Percentiles rank a stretch among this genome's conserved stretches.
These are phyloP conservation scores for Cepaea nemoralis DNA, from an alignment of 1,140 invertebrate genomes.

Conservation along the genomic window DNA sequence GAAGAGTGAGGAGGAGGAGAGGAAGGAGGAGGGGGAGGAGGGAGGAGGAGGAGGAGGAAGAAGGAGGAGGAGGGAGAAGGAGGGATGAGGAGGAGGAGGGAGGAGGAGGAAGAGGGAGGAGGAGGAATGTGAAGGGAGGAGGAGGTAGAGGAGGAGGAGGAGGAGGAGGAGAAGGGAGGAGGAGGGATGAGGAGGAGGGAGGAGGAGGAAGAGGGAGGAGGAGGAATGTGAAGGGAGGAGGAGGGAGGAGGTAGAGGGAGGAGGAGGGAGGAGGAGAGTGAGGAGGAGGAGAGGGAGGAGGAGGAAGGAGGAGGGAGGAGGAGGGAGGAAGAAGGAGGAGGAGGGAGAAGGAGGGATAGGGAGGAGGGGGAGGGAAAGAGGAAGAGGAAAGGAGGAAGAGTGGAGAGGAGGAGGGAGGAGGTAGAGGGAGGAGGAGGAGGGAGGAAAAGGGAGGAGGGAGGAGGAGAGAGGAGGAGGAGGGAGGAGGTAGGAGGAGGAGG, in stretches of 20 bases:
- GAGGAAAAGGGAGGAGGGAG: neutral
- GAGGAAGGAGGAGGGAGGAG: neutral
- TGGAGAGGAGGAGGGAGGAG: neutral
- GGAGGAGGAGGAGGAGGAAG: neutral
- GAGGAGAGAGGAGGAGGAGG: neutral
- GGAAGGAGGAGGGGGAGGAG: neutral
- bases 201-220: no score
- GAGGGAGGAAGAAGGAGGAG: neutral
- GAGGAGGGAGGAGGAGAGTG: neutral
- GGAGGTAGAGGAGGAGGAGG: neutral
- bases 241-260: neutral
- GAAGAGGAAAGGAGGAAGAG: neutral
- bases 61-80: neutral
- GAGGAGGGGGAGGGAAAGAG: neutral
- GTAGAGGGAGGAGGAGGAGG: neutral
- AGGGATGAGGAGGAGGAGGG: no score
- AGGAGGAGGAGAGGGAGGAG: neutral
- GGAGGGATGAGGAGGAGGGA: no score
- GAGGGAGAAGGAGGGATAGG: neutral
- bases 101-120: neutral
- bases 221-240: no score
- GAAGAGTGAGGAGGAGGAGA: no score
- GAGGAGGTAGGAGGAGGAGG: no score
- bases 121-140: no score
- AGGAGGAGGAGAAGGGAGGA: constrained; percentile 4